Evolutionary conservation across 2,113 vertebrate species (phyloP).

Genomic region (Amazona vittata): DNA sequence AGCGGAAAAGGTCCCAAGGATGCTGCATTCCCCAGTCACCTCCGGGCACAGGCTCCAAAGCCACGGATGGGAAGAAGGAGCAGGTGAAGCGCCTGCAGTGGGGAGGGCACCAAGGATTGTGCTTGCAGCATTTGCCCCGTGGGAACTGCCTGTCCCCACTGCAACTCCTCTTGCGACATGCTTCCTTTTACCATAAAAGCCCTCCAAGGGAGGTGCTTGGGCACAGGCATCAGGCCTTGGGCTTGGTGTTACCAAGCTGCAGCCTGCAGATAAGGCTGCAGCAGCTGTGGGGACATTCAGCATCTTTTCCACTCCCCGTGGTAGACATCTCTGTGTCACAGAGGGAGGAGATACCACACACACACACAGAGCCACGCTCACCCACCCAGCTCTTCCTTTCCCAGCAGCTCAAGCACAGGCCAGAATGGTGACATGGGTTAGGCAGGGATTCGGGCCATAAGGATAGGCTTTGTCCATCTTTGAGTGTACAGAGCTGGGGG

Average conservation of each 20-base stretch:
- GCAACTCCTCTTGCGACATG: not conserved
- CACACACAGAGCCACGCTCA: not conserved
- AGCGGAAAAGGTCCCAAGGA: not conserved
- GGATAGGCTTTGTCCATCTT: not conserved
- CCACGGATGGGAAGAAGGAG: fast-evolving
- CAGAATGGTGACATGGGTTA: fast-evolving
- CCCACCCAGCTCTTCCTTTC: not conserved
- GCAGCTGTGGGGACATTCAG: conserved; percentile 7
- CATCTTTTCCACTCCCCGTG: not conserved
- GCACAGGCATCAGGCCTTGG: not conserved
- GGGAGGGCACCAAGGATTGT: not conserved
- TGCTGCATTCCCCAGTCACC: not conserved
- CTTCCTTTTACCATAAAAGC: conserved; percentile 39
- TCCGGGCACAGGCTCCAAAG: not conserved
- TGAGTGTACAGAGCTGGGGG: not conserved
- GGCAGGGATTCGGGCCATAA: not conserved
- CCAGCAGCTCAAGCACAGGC: not conserved
- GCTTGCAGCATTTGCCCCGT: not conserved
- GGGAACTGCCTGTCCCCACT: not conserved
- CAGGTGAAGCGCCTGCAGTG: not conserved
- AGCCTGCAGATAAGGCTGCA: conserved; percentile 53
- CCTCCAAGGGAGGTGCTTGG: conserved; percentile 30
- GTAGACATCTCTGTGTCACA: not conserved
- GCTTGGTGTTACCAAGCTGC: conserved; percentile 18
- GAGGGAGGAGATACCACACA: not conserved